Percentiles rank a stretch among this genome's conserved stretches.
Conservation (phyloP, 2,113 vertebrate species). For the Malaclemys terrapin region DNA sequence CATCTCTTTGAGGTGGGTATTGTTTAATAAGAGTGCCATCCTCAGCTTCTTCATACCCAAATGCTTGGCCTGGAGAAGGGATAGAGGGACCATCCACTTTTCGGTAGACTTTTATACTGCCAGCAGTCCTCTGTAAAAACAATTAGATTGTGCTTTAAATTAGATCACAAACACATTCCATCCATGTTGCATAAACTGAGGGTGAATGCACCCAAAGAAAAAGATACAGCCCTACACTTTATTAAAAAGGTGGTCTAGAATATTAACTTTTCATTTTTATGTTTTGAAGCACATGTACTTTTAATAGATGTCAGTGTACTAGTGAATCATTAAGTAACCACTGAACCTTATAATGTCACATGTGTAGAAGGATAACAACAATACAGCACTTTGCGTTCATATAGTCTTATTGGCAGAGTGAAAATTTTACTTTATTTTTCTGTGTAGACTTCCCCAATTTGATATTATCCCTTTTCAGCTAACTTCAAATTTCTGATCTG, state of each 20-base stretch:
- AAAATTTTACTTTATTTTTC: neutral
- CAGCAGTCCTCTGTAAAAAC: slow-evolving; percentile 58
- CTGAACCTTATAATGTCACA: neutral
- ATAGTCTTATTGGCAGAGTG: neutral
- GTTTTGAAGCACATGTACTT: neutral
- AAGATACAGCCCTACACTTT: neutral
- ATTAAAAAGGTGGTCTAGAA: neutral
- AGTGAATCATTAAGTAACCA: neutral
- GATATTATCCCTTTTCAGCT: neutral
- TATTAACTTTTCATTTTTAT: neutral
- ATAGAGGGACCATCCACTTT: slow-evolving; percentile 81
- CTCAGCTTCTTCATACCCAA: slow-evolving; percentile 81
- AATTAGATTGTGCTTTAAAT: neutral
- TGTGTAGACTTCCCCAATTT: neutral
- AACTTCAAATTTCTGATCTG: neutral
- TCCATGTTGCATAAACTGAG: neutral
- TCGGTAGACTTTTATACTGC: slow-evolving; percentile 43
- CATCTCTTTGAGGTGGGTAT: slow-evolving; percentile 73
- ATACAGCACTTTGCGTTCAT: neutral
- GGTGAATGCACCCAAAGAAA: neutral
- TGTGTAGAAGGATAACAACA: neutral
- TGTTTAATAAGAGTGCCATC: slow-evolving; percentile 75
- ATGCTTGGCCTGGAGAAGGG: slow-evolving; percentile 80
- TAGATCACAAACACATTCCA: neutral
- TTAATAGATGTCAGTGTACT: neutral